Conservation (phyloP, 2,888 invertebrate genomes). For the Agrochola litura region DNA sequence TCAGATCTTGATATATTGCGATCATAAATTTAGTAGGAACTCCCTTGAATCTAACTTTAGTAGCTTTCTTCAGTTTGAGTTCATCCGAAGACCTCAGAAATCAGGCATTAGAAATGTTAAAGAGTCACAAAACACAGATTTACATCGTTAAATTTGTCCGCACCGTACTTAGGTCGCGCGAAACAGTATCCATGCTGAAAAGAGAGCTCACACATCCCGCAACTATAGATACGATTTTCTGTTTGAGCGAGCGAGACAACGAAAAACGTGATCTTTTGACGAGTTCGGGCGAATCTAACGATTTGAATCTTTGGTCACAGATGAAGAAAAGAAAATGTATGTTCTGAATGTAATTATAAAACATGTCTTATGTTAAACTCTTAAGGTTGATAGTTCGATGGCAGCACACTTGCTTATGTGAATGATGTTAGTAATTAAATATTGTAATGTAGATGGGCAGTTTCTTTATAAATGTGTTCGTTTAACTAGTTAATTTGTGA, state of each 20-base stretch:
- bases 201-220: neutral
- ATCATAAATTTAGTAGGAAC: neutral
- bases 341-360: constrained; percentile 10
- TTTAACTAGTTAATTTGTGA: neutral
- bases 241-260: neutral
- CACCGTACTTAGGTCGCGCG: neutral
- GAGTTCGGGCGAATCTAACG: neutral
- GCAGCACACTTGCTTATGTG: neutral
- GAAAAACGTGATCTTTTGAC: neutral
- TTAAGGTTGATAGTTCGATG: constrained; percentile 23
- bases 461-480: constrained; percentile 16
- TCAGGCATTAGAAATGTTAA: neutral
- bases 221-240: neutral
- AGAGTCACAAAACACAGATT: neutral
- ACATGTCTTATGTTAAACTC: neutral
- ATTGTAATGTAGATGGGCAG: neutral
- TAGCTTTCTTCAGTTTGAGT: neutral
- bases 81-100: neutral
- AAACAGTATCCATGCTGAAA: neutral
- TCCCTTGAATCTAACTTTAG: neutral
- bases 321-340: neutral
- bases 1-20: neutral
- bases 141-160: neutral
- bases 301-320: neutral
- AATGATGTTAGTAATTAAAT: constrained; percentile 10